These are phyloP conservation scores for Sarcophaga subvicina DNA, from an alignment of 2,888 invertebrate genomes.

Conservation along the genomic window DNA sequence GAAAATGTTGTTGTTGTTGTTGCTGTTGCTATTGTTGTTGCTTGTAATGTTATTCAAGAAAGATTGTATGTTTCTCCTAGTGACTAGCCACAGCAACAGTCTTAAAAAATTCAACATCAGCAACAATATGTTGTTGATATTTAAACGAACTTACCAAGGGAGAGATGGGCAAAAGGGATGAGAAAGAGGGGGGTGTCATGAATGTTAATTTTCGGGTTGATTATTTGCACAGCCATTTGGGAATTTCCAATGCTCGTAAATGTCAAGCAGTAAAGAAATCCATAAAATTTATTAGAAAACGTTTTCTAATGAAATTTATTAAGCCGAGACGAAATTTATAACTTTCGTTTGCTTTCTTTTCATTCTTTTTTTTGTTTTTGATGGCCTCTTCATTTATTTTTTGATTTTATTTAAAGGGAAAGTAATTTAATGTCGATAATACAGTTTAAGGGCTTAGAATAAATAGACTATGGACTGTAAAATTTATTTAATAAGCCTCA, in stretches of 20 bases:
- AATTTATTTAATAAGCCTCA: too few relatives aligned
- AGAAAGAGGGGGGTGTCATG: neutral
- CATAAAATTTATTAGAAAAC: constrained; percentile 5
- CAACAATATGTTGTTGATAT: too few relatives aligned
- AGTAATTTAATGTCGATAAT: too few relatives aligned
- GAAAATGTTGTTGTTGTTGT: neutral
- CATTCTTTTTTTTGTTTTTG: too few relatives aligned
- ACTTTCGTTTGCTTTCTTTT: neutral
- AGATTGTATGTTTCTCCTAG: neutral
- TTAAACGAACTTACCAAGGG: too few relatives aligned
- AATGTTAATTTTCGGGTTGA: constrained; percentile 9
- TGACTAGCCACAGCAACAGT: neutral
- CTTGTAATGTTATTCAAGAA: neutral
- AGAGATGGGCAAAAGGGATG: neutral
- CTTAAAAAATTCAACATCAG: neutral
- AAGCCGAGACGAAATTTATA: neutral
- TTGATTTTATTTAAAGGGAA: too few relatives aligned
- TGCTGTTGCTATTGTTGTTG: neutral
- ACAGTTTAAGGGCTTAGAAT: too few relatives aligned
- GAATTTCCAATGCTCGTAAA: constrained; percentile 12
- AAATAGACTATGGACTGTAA: too few relatives aligned
- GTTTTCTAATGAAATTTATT: neutral
- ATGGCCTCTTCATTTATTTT: too few relatives aligned
- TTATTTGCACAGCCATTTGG: constrained; percentile 4
- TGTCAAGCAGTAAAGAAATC: neutral